phyloP scores from a whole-genome alignment of 2,113 vertebrate species.

The Bagarius yarrelli region DNA sequence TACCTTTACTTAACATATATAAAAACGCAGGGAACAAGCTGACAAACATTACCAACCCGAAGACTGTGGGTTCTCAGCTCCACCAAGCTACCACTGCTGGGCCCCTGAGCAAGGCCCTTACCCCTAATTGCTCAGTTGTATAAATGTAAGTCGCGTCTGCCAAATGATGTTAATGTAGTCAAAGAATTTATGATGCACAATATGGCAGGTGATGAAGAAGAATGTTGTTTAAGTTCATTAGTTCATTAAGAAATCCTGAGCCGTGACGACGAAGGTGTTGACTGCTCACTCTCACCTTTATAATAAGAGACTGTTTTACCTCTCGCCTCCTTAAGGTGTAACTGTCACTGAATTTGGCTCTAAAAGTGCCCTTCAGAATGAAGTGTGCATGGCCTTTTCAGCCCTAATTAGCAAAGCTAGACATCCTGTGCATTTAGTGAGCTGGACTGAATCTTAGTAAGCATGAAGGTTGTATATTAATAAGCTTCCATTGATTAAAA shows the following conservation, averaged over 20 bases:
- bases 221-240: not conserved
- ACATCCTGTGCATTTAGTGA: not conserved
- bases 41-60: too few relatives aligned
- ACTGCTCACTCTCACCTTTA: constrained; percentile 17
- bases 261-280: not conserved
- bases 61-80: too few relatives aligned
- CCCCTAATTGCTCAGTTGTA: too few relatives aligned
- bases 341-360: constrained; percentile 13
- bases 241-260: not conserved
- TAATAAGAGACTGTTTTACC: constrained; percentile 9
- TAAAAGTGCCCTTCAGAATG: constrained; percentile 22
- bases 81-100: too few relatives aligned
- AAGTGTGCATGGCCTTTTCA: not conserved
- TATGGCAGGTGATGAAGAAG: not conserved
- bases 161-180: too few relatives aligned
- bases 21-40: too few relatives aligned
- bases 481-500: not conserved
- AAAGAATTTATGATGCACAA: not conserved
- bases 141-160: too few relatives aligned
- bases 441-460: not conserved
- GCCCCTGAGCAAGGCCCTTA: too few relatives aligned
- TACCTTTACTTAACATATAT: too few relatives aligned
- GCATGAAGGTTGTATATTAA: not conserved
- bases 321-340: constrained; percentile 7
- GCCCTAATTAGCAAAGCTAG: constrained; percentile 30